Percentiles rank a stretch among this genome's conserved stretches.
Evolutionary conservation across 1,140 invertebrate species (phyloP).

Genomic region (Homarus americanus): DNA sequence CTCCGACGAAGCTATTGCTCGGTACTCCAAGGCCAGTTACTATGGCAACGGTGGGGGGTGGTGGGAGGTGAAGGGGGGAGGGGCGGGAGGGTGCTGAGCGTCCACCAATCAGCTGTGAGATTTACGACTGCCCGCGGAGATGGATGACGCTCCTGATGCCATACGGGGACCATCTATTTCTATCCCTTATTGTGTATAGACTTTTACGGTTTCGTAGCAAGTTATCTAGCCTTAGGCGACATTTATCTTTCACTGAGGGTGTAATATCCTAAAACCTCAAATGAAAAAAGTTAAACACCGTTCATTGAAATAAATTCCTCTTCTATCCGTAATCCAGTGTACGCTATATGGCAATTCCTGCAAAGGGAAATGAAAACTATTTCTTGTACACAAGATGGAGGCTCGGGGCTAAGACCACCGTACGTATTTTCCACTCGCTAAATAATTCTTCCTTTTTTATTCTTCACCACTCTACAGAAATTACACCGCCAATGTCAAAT

Average conservation of each 20-base stretch:
- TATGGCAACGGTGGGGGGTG: constrained; percentile 51
- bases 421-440: constrained; percentile 37
- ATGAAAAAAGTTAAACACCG: background rate
- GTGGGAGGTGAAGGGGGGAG: background rate
- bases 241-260: background rate
- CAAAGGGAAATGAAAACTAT: constrained; percentile 72
- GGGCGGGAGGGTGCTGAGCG: constrained; percentile 66
- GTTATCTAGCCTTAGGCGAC: constrained; percentile 22
- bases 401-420: constrained; percentile 22
- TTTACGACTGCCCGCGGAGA: constrained; percentile 70
- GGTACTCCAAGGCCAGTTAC: constrained; percentile 67
- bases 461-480: background rate
- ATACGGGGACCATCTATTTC: constrained; percentile 71
- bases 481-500: background rate
- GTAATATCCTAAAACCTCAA: background rate
- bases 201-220: constrained; percentile 63
- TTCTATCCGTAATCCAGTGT: constrained; percentile 50
- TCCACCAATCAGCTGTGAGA: constrained; percentile 73
- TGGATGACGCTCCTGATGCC: constrained; percentile 71
- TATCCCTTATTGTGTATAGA: constrained; percentile 65
- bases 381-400: constrained; percentile 72
- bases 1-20: constrained; percentile 41
- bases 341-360: constrained; percentile 68
- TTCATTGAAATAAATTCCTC: constrained; percentile 22
- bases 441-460: constrained; percentile 28